Base-by-base conservation (phyloP, 2,113 vertebrate species). In the Perca flavescens region DNA sequence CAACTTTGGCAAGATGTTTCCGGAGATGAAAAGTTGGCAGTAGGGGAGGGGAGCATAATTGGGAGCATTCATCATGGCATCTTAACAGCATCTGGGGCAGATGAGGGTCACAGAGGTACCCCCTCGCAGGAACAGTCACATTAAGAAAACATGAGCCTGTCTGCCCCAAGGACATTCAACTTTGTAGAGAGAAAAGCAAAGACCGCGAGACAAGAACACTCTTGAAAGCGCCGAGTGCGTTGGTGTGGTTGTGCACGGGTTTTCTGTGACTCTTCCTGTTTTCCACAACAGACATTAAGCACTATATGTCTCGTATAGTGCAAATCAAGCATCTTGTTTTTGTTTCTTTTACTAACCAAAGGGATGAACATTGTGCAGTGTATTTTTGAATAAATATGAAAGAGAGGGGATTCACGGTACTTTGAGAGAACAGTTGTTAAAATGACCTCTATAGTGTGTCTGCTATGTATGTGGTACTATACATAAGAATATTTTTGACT, bases 321-420 rank as follows among this genome's bases (percentile, higher is more conserved):
- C 92, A 93, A 93, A 91, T 91, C 68, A 64, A 83, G 82, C 85
- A 64, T 88, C 81, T 65, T 49, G 63, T 49, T 66, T 31, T 71
- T 34, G 34, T 57, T 62, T 36, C 47, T 25, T 56, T 40, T 17
- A 50, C 82, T 19, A 74, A 82, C 84, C 86, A 67, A 84, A 88
- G 82, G 90, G 85, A 76, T 91, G 89, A 91, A 80, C 63, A 14
- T 86, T 93, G 93, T 92, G 90, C 89, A 90, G 89, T 88, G 80
- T 28, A 72, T 88, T 87, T 57, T 74, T 83, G 86, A 93, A 91
- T 87, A 92, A 92, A 93, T 84, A 86, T 82, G 88, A 86, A 81
- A 84, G 85, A 88, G 71, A 74, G 85, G 79, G 84, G 73, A 72
- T 83, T 83, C 83, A 90, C 79, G 77, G 89, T 91, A 88, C 82